Evolutionary conservation across 2,797 vertebrate species (phyloP).

Genomic region (Sebastes vulpes): DNA sequence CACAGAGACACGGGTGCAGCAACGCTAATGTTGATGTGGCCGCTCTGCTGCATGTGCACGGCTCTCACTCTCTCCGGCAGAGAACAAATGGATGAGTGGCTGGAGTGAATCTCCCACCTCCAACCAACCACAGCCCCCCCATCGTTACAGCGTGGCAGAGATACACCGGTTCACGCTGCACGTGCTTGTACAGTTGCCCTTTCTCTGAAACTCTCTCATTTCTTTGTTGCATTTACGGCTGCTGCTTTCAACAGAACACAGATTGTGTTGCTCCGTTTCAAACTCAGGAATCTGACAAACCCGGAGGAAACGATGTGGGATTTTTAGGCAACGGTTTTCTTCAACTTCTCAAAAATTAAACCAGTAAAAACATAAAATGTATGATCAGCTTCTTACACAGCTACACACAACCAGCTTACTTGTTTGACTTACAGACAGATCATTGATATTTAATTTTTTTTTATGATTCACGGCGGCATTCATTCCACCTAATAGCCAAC

Average conservation of each 20-base stretch:
- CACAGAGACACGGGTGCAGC: slow-evolving; percentile 59
- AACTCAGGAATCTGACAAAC: background rate
- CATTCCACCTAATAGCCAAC: background rate
- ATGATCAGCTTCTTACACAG: background rate
- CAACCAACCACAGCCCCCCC: slow-evolving; percentile 26
- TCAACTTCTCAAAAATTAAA: background rate
- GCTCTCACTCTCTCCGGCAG: slow-evolving; percentile 42
- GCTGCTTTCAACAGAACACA: background rate
- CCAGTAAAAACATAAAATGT: background rate
- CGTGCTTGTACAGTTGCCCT: background rate
- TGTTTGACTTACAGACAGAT: background rate
- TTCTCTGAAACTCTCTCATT: background rate
- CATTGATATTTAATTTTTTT: background rate
- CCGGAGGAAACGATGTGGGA: background rate
- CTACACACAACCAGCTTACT: background rate
- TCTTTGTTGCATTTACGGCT: background rate
- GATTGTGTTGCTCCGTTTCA: background rate
- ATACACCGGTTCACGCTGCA: slow-evolving; percentile 5
- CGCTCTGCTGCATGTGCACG: slow-evolving; percentile 25
- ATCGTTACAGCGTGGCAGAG: background rate
- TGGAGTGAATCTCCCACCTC: slow-evolving; percentile 45
- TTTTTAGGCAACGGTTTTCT: background rate
- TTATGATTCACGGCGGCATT: background rate
- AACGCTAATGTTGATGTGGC: slow-evolving; percentile 43
- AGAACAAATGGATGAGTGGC: slow-evolving; percentile 57